Conservation (phyloP, 2,888 invertebrate genomes). For the Parnassius mnemosyne region DNA sequence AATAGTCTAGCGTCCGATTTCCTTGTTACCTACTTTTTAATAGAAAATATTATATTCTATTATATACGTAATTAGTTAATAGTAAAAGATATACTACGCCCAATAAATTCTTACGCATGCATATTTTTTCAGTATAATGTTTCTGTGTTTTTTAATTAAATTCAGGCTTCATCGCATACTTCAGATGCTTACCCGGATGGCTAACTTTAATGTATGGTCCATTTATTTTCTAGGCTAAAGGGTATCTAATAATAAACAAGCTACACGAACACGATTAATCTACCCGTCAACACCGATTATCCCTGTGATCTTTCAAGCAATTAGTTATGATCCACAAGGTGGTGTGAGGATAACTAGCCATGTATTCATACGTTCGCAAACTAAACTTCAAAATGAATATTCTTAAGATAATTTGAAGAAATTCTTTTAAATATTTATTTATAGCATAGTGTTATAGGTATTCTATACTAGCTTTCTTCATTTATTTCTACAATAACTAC, state of each 20-base stretch:
- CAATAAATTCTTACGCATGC: no score
- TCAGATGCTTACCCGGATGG: slow-evolving; percentile 62
- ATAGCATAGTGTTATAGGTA: no score
- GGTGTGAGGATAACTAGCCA: slow-evolving; percentile 25
- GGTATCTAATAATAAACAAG: slow-evolving; percentile 71
- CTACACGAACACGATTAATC: slow-evolving; percentile 67
- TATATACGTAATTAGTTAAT: no score
- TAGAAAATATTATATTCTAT: not conserved
- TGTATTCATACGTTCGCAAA: not conserved
- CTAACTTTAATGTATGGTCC: slow-evolving; percentile 66
- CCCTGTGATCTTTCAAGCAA: slow-evolving; percentile 55
- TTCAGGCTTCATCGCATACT: slow-evolving; percentile 61
- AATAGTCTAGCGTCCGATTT: slow-evolving; percentile 46
- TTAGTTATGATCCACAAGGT: slow-evolving; percentile 35
- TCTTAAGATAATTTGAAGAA: no score
- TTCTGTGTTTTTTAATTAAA: slow-evolving; percentile 30
- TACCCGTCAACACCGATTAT: slow-evolving; percentile 48
- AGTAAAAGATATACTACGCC: no score
- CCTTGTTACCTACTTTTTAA: slow-evolving; percentile 37
- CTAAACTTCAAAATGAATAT: no score
- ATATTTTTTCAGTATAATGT: not conserved
- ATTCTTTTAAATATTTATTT: no score
- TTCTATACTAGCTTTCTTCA: no score
- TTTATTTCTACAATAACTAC: no score
- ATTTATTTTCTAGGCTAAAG: slow-evolving; percentile 72